Evolutionary conservation across 2,888 invertebrate species (phyloP).

Genomic region (Zaprionus lineosus): DNA sequence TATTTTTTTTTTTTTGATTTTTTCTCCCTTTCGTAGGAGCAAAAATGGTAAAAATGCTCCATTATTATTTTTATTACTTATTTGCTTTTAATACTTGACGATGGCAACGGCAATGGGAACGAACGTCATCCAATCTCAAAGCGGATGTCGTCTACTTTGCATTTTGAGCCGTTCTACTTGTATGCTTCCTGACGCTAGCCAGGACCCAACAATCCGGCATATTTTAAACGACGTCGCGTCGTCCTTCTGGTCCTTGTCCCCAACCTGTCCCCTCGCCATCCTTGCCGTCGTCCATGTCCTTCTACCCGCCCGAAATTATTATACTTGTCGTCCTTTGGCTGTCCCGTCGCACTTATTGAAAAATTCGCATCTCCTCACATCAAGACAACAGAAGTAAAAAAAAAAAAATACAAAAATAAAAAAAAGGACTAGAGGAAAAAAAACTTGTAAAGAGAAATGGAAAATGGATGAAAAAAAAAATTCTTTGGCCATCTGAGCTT

Average conservation of each 20-base stretch:
- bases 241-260: conserved; percentile 12
- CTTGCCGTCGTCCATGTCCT: neutral
- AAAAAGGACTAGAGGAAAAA: conserved; percentile 17
- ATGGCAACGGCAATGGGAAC: conserved; percentile 39
- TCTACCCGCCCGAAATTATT: conserved; percentile 55
- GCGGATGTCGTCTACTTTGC: conserved; percentile 78
- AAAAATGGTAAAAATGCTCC: conserved; percentile 78
- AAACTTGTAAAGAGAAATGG: neutral
- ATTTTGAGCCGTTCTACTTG: conserved; percentile 78
- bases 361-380: conserved; percentile 70
- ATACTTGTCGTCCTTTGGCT: conserved; percentile 54
- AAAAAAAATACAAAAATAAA: neutral
- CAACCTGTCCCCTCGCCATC: neutral
- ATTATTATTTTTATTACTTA: conserved; percentile 79
- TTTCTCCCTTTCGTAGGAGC: conserved; percentile 59
- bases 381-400: conserved; percentile 18
- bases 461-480: conserved; percentile 20
- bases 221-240: conserved; percentile 70
- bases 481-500: conserved; percentile 57
- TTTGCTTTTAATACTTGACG: conserved; percentile 78
- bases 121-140: conserved; percentile 78
- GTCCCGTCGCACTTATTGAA: conserved; percentile 71
- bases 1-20: conserved; percentile 24
- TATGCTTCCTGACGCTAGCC: conserved; percentile 71
- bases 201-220: conserved; percentile 64